These are phyloP conservation scores for Andricus grossulariae DNA, from an alignment of 1,140 invertebrate genomes.

Conservation along the genomic window DNA sequence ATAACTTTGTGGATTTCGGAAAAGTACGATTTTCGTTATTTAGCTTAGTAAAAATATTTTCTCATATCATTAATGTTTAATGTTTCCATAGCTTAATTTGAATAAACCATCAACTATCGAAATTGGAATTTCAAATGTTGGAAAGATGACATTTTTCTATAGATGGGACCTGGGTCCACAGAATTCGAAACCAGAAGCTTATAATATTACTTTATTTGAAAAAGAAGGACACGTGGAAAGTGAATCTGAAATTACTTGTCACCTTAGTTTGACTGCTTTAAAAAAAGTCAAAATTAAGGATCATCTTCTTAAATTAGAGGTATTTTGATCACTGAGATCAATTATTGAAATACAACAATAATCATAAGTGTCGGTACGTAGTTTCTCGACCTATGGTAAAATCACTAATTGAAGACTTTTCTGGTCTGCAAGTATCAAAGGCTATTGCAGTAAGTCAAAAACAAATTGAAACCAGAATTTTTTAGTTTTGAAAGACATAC, in stretches of 20 bases:
- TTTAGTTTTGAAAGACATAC: too few relatives aligned
- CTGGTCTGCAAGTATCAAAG: too few relatives aligned
- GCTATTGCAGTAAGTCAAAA: too few relatives aligned
- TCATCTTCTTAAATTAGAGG: constrained; percentile 56
- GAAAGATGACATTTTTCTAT: constrained; percentile 67
- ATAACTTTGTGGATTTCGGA: constrained; percentile 69
- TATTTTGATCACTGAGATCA: constrained; percentile 40
- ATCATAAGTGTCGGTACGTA: too few relatives aligned
- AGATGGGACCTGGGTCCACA: constrained; percentile 62
- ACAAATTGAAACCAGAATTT: too few relatives aligned
- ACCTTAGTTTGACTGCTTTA: constrained; percentile 41
- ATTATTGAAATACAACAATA: neutral
- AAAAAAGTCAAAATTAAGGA: constrained; percentile 50
- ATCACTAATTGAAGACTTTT: too few relatives aligned
- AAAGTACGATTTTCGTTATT: constrained; percentile 53
- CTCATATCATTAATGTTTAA: neutral
- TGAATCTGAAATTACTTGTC: constrained; percentile 42
- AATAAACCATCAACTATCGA: constrained; percentile 48
- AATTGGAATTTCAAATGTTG: constrained; percentile 67
- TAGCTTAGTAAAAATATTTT: neutral
- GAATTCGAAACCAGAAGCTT: constrained; percentile 42
- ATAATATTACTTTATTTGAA: constrained; percentile 51
- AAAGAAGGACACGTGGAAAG: constrained; percentile 55
- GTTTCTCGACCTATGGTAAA: too few relatives aligned
- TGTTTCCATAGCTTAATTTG: constrained; percentile 56